Evolutionary conservation across 2,113 vertebrate species (phyloP), one percentile per base, ranked within the genome.

Genomic region (Athene noctua): DNA sequence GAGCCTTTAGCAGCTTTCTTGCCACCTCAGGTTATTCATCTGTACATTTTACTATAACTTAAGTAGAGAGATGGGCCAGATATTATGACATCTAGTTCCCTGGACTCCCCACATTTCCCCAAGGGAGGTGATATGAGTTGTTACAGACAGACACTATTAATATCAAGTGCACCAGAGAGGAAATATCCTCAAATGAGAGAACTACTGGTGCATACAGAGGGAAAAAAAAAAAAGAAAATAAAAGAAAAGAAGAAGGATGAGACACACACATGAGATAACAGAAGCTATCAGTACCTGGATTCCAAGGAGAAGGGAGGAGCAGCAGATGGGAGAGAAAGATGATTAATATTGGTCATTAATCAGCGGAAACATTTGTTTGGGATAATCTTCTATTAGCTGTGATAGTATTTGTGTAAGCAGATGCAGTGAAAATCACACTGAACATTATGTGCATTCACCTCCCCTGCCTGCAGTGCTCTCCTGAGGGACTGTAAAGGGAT

Each of bases 331-430:
- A 94, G 72, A 96, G 75, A 96, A 92, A 94, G 68, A 96, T 86
- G 90, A 87, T 96, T 94, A 93, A 96, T 96, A 95, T 27, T 94
- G 88, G 96, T 94, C 94, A 96, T 96, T 97, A 96, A 97, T 96
- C 93, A 96, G 91, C 90, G 61, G 80, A 96, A 96, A 88, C 93
- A 92, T 94, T 97, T 96, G 90, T 94, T 96, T 93, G 90, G 88
- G 88, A 93, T 92, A 79, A 92, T 86, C 78, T 95, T 94, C 75
- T 95, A 79, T 88, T 85, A 94, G 61, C 63, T 97, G 20, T 75
- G 54, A 82, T 80, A 97, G 94, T 94, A 96, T 97, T 95, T 97
- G 78, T 95, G 62, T 23, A 92, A 85, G 83, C 80, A 92, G 91
- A 96, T 91, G 95, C 88, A 88, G 78, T 80, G 90, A 94, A 96